Evolutionary conservation across 2,797 vertebrate genomes (phyloP), one percentile per base, ranked within the genome.

Genomic region (Loris lydekkerianus): DNA sequence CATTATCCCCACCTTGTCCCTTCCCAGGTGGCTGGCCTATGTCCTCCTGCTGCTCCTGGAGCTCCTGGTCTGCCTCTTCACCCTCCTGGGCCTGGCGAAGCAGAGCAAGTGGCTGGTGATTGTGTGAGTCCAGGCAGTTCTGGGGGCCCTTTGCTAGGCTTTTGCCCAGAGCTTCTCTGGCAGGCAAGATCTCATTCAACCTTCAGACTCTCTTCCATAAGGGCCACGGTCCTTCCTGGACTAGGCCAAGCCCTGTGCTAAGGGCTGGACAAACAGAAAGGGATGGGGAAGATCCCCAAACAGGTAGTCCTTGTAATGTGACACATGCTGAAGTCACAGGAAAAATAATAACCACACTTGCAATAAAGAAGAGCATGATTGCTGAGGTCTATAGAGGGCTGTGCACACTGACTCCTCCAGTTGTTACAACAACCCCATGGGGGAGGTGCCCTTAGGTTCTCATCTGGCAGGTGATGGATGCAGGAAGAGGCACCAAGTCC

Each of bases 31-130:
- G 99, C 97, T 99, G 78, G 99, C 99, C 2, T 99, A 99, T 0
- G 98, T 99, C 82, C 96, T 99, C 92, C 96, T 99, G 97, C 98
- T 99, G 89, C 98, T 99, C 67, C 97, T 99, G 53, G 99, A 99
- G 97, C 98, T 99, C 63, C 98, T 99, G 81, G 98, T 99, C 95
- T 99, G 99, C 97, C 98, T 99, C 75, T 99, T 99, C 98, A 99
- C 99, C 91, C 98, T 99, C 93, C 98, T 99, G 95, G 99, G 99
- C 87, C 98, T 99, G 97, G 99, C 99, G 21, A 99, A 99, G 97
- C 99, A 99, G 96, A 99, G 99, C 94, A 99, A 99, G 97, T 99
- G 99, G 99, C 99, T 99, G 91, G 99, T 99, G 97, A 99, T 99
- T 87, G 96, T 99, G 99, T 99, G 97, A 99, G 99, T 98, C 17